Conservation (phyloP, 2,113 vertebrate genomes). For the Spilogale gracilis region DNA sequence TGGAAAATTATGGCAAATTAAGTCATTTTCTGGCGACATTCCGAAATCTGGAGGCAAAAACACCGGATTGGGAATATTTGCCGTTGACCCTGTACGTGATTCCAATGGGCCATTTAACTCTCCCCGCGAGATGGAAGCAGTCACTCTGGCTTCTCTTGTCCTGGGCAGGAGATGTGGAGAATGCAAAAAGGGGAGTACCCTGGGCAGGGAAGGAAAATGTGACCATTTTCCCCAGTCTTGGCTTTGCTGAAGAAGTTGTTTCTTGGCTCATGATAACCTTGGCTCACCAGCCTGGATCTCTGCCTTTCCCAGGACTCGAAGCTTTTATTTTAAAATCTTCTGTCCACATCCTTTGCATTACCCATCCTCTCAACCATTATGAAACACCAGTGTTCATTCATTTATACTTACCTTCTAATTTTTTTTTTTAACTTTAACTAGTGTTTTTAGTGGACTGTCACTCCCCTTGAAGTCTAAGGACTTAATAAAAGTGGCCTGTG, state of each 20-base stretch:
- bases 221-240: not conserved
- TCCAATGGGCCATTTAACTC: not conserved
- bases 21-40: constrained; percentile 28
- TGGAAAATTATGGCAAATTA: not conserved
- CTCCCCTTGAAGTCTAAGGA: not conserved
- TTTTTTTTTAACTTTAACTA: not conserved
- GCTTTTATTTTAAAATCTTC: constrained; percentile 15
- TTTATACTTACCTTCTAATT: not conserved
- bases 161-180: not conserved
- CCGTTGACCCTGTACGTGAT: not conserved
- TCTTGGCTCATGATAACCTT: not conserved
- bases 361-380: not conserved
- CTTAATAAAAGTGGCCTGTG: not conserved
- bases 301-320: not conserved
- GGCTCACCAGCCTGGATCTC: not conserved
- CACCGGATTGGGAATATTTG: not conserved
- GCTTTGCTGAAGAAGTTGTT: not conserved
- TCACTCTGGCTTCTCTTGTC: not conserved
- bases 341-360: not conserved
- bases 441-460: not conserved
- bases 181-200: not conserved
- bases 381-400: not conserved
- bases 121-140: not conserved
- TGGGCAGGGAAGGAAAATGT: not conserved
- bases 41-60: not conserved